A percentile compares a stretch with the other conserved stretches of the same genome.
phyloP scores from a whole-genome alignment of 2,888 invertebrate species.

The Drosophila subquinaria region DNA sequence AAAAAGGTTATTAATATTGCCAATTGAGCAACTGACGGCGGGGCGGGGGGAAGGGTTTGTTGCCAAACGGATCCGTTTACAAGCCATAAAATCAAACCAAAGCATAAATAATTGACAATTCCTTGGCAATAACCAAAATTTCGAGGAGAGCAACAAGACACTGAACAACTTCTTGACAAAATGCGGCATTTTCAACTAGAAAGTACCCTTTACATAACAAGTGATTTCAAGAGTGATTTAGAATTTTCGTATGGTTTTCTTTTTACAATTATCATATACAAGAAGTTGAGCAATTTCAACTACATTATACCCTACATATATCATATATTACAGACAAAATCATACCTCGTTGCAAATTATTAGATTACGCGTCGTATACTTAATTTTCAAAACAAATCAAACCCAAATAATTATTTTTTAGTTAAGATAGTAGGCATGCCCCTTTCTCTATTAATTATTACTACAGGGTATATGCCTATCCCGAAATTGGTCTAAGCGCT shows the following conservation, averaged over 20 bases:
- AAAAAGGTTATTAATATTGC: slow-evolving; percentile 67
- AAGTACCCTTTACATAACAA: neutral
- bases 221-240: neutral
- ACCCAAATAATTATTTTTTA: neutral
- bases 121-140: slow-evolving; percentile 6
- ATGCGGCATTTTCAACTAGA: neutral
- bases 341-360: neutral
- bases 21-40: slow-evolving; percentile 8
- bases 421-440: neutral
- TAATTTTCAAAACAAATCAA: neutral
- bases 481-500: slow-evolving; percentile 54
- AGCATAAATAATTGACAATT: slow-evolving; percentile 37
- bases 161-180: neutral
- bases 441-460: neutral
- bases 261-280: neutral
- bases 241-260: no score
- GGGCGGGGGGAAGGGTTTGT: neutral
- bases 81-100: slow-evolving; percentile 33
- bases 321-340: neutral
- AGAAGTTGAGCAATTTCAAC: neutral
- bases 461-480: slow-evolving; percentile 26
- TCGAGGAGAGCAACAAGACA: neutral
- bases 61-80: slow-evolving; percentile 12
- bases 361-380: neutral
- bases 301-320: neutral